A percentile compares a stretch with the other conserved stretches of the same genome.
These are phyloP conservation scores for Hipparchia sbordonii DNA, from an alignment of 2,888 invertebrate genomes.

Conservation along the genomic window DNA sequence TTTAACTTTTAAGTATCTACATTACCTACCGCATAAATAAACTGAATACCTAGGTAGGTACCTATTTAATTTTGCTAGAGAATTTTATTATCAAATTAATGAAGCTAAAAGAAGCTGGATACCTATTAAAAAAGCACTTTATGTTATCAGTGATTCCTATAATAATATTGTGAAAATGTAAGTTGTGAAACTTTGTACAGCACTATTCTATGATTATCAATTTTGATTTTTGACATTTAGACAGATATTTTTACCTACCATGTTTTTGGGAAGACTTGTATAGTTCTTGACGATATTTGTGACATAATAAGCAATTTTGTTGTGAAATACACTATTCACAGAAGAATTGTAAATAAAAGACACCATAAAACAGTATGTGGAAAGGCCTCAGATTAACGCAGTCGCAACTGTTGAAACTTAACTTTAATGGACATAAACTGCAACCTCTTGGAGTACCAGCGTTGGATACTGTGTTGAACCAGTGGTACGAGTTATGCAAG, in stretches of 20 bases:
- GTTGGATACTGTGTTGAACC: constrained; percentile 83
- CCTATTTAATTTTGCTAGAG: too few species aligned
- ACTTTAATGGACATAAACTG: constrained; percentile 71
- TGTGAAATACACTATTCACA: constrained; percentile 63
- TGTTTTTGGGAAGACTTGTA: constrained; percentile 61
- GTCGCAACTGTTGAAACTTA: constrained; percentile 72
- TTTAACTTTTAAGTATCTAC: too few species aligned
- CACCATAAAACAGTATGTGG: constrained; percentile 68
- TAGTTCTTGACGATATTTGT: constrained; percentile 61
- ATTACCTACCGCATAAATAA: too few species aligned
- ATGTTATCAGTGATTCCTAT: too few species aligned
- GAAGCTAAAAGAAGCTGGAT: too few species aligned
- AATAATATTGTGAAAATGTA: not conserved
- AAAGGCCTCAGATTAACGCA: constrained; percentile 76
- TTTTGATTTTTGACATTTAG: constrained; percentile 30
- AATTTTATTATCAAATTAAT: too few species aligned
- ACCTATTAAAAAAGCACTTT: too few species aligned
- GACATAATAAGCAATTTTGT: constrained; percentile 62
- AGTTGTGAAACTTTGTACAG: constrained; percentile 27
- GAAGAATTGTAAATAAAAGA: constrained; percentile 57
- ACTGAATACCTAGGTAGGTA: too few species aligned
- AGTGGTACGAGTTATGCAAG: constrained; percentile 86
- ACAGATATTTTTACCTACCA: constrained; percentile 71
- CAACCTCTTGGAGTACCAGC: constrained; percentile 78
- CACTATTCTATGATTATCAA: constrained; percentile 31